Evolutionary conservation across 2,113 vertebrate species (phyloP).

Genomic region (Leptodactylus fuscus): DNA sequence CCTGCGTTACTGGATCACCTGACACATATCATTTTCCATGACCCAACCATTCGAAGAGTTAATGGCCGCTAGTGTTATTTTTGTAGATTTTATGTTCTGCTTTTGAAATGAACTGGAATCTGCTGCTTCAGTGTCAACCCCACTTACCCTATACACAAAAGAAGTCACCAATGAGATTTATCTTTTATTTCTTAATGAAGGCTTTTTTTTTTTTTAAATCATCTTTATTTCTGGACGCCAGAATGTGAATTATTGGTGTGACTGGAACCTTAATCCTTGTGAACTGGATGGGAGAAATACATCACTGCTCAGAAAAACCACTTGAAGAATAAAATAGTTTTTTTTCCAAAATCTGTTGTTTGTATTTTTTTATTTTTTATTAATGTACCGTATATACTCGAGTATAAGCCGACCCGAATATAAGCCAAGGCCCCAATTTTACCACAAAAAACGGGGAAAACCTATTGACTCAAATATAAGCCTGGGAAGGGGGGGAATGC

Average conservation of each 20-base stretch:
- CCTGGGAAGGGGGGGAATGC: no score
- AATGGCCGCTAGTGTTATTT: neutral
- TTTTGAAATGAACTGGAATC: neutral
- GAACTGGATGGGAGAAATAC: neutral
- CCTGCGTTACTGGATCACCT: neutral
- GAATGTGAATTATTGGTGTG: neutral
- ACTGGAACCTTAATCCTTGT: neutral
- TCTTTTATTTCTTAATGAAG: no score
- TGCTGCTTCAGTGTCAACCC: neutral
- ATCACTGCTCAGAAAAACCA: constrained; percentile 34
- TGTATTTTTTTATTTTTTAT: neutral
- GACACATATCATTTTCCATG: neutral
- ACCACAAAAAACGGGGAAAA: no score
- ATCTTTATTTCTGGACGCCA: neutral
- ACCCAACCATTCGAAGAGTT: neutral
- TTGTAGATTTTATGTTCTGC: neutral
- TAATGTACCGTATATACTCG: no score
- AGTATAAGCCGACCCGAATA: no score
- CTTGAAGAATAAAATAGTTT: constrained; percentile 16
- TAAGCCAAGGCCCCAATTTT: no score
- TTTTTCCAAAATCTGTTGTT: constrained; percentile 1
- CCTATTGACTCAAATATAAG: no score
- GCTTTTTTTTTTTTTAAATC: no score
- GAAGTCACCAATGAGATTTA: no score
- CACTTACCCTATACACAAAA: neutral